A percentile compares a stretch with the other conserved stretches of the same genome.
phyloP scores from a whole-genome alignment of 2,888 invertebrate genomes.

The Cheilosia variabilis region DNA sequence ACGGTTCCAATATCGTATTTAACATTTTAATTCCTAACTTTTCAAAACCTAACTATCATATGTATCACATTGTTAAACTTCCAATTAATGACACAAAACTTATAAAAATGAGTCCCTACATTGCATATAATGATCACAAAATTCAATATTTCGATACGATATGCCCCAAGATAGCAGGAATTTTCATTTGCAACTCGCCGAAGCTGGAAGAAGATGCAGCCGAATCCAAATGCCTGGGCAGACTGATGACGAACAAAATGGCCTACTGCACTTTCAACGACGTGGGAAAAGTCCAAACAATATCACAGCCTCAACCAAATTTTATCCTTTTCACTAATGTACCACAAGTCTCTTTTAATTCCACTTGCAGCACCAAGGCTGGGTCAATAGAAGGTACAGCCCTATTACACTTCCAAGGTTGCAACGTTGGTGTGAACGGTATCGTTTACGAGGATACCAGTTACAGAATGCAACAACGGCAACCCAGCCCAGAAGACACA shows the following conservation, averaged over 20 bases:
- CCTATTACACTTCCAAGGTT: conserved; percentile 20
- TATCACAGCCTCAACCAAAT: conserved; percentile 29
- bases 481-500: too few species aligned
- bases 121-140: conserved; percentile 1
- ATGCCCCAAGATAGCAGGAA: conserved; percentile 49
- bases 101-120: conserved; percentile 18
- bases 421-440: conserved; percentile 14
- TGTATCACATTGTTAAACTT: conserved; percentile 40
- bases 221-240: conserved; percentile 29
- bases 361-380: conserved; percentile 1
- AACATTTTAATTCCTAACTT: conserved; percentile 48
- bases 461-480: too few species aligned
- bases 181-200: conserved; percentile 20
- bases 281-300: not conserved
- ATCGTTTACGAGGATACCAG: conserved; percentile 12
- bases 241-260: conserved; percentile 15
- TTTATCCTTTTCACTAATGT: conserved; percentile 21
- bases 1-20: conserved; percentile 51
- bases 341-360: too few species aligned
- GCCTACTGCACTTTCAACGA: conserved; percentile 37
- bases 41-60: conserved; percentile 9
- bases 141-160: conserved; percentile 30
- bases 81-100: conserved; percentile 41
- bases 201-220: not conserved
- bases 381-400: conserved; percentile 16